Evolutionary conservation across 2,113 vertebrate genomes (phyloP).

Genomic region (Oxygymnocypris stewartii): DNA sequence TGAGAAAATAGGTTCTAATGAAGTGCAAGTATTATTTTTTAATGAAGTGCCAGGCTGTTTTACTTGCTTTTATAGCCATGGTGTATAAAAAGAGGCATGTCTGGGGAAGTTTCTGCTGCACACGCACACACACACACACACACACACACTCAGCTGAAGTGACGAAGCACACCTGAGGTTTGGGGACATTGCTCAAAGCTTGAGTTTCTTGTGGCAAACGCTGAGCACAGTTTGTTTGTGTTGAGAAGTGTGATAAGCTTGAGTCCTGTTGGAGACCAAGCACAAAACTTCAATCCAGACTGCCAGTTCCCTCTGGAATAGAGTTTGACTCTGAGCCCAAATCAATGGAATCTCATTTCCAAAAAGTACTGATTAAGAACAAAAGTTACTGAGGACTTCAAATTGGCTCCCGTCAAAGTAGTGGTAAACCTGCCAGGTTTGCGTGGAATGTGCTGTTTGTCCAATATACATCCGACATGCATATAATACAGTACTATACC

Average conservation of each 20-base stretch:
- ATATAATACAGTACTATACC: too few species aligned
- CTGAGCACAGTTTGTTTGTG: conserved; percentile 13
- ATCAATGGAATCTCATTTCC: conserved; percentile 87
- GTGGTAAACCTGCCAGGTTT: not conserved
- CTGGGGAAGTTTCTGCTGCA: not conserved
- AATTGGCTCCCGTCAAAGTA: conserved; percentile 79
- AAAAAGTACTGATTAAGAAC: conserved; percentile 85
- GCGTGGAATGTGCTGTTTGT: not conserved
- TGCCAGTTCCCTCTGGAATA: conserved; percentile 58
- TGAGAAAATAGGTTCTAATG: not conserved
- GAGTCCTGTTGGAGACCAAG: conserved; percentile 11
- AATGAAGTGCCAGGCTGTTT: conserved; percentile 7
- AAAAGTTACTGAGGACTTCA: conserved; percentile 77
- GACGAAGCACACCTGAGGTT: not conserved
- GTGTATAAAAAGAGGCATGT: not conserved
- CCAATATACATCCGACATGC: not conserved
- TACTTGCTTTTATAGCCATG: not conserved
- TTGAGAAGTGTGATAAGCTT: not conserved
- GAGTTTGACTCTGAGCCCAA: conserved; percentile 78
- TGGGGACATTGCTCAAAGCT: not conserved
- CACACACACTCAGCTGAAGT: not conserved
- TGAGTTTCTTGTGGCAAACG: not conserved
- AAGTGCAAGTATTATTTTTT: conserved; percentile 1
- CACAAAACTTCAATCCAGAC: conserved; percentile 4
- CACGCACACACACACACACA: not conserved